phyloP scores from a whole-genome alignment of 2,888 invertebrate species.

The Pseudococcus jackbeardsleyi region DNA sequence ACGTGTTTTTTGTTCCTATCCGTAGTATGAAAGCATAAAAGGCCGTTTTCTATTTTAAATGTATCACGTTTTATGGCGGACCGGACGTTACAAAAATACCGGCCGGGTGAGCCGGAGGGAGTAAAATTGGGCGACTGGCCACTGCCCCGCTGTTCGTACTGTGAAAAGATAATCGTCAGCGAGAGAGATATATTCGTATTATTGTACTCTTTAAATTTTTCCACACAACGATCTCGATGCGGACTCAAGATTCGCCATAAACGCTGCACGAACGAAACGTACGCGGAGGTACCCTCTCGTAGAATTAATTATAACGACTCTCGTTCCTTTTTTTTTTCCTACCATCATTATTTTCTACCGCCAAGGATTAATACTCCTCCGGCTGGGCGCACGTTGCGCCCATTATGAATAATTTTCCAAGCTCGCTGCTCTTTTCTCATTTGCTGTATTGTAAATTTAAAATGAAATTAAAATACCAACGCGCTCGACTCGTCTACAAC shows the following conservation, averaged over 20 bases:
- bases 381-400: neutral
- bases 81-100: constrained; percentile 27
- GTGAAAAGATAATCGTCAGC: constrained; percentile 46
- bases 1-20: constrained; percentile 29
- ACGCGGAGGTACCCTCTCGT: neutral
- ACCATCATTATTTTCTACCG: neutral
- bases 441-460: constrained; percentile 41
- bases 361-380: constrained; percentile 15
- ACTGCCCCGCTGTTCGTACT: neutral
- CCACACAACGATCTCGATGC: constrained; percentile 2
- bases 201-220: constrained; percentile 38
- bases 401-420: constrained; percentile 31
- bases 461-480: constrained; percentile 48
- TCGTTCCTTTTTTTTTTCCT: neutral
- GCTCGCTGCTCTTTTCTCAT: constrained; percentile 30
- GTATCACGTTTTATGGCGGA: neutral
- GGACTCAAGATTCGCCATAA: constrained; percentile 30
- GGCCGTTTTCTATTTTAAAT: constrained; percentile 9
- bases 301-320: constrained; percentile 37
- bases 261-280: neutral
- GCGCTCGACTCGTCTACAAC: neutral
- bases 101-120: neutral
- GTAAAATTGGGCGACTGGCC: neutral
- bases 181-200: neutral
- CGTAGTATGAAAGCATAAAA: neutral